phyloP scores from a whole-genome alignment of 2,113 vertebrate genomes.

The Neomonachus schauinslandi region DNA sequence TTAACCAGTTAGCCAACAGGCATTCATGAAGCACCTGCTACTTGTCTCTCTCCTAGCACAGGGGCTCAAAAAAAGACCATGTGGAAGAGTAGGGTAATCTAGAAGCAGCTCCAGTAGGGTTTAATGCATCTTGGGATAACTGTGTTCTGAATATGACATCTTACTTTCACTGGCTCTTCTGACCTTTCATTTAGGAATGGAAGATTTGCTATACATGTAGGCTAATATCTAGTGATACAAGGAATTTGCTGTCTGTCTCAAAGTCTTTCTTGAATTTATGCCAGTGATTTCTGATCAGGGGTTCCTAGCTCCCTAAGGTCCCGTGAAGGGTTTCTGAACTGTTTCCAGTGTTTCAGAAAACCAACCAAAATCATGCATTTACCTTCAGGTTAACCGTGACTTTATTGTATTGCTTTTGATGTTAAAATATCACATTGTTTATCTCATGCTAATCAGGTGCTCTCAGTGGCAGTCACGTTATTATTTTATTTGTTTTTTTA shows the following conservation, averaged over 20 bases:
- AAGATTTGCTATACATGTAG: background rate
- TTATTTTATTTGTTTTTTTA: background rate
- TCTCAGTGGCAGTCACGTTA: background rate
- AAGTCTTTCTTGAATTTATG: background rate
- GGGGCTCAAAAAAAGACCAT: background rate
- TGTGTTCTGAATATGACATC: background rate
- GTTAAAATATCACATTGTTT: slow-evolving; percentile 44
- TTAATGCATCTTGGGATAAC: background rate
- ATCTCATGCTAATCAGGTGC: background rate
- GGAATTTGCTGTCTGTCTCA: background rate
- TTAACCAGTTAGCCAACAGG: background rate
- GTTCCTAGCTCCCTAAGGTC: background rate
- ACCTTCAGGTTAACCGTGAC: slow-evolving; percentile 1
- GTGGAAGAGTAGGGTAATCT: background rate
- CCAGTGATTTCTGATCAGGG: background rate
- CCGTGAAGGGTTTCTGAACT: background rate
- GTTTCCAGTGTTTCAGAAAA: slow-evolving; percentile 48
- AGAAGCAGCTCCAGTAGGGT: background rate
- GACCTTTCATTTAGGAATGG: slow-evolving; percentile 15
- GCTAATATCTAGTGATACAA: background rate
- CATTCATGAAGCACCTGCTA: background rate
- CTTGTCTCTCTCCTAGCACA: background rate
- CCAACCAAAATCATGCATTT: background rate
- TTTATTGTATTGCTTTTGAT: slow-evolving; percentile 51
- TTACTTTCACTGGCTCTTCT: slow-evolving; percentile 23